A percentile compares a stretch with the other conserved stretches of the same genome.
phyloP scores from a whole-genome alignment of 2,888 invertebrate genomes.

The Cepaea hortensis region DNA sequence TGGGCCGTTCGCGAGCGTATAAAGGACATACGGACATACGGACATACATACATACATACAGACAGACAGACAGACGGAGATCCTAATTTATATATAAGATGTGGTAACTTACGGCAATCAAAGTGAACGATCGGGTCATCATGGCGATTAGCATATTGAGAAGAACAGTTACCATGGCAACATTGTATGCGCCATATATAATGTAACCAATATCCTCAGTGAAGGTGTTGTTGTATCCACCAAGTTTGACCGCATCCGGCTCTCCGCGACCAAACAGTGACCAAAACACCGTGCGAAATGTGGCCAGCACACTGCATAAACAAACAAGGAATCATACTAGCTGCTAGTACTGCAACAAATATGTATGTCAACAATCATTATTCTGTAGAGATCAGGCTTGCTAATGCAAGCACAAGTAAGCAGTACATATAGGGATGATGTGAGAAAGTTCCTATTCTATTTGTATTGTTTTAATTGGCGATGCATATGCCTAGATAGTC shows the following conservation, averaged over 20 bases:
- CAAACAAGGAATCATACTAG: background rate
- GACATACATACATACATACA: too few species aligned
- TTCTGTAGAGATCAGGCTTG: background rate
- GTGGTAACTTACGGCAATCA: constrained; percentile 77
- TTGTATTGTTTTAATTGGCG: too few species aligned
- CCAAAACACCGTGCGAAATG: constrained; percentile 75
- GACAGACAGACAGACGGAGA: too few species aligned
- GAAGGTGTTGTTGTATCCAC: constrained; percentile 73
- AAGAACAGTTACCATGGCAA: constrained; percentile 77
- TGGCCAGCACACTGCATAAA: constrained; percentile 62
- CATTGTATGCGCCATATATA: constrained; percentile 78
- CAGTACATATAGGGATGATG: too few species aligned
- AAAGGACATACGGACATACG: too few species aligned
- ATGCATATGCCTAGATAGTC: too few species aligned
- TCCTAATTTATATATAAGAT: too few species aligned
- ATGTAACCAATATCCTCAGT: constrained; percentile 78
- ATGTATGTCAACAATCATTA: background rate
- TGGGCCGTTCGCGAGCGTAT: too few species aligned
- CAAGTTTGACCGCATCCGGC: constrained; percentile 73
- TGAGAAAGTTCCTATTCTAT: too few species aligned
- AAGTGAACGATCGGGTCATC: constrained; percentile 85
- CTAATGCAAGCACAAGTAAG: too few species aligned
- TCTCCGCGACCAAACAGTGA: constrained; percentile 74
- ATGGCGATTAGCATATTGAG: constrained; percentile 85
- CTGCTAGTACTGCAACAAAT: background rate